Conservation (phyloP, 2,113 vertebrate species). For the Suricata suricatta region DNA sequence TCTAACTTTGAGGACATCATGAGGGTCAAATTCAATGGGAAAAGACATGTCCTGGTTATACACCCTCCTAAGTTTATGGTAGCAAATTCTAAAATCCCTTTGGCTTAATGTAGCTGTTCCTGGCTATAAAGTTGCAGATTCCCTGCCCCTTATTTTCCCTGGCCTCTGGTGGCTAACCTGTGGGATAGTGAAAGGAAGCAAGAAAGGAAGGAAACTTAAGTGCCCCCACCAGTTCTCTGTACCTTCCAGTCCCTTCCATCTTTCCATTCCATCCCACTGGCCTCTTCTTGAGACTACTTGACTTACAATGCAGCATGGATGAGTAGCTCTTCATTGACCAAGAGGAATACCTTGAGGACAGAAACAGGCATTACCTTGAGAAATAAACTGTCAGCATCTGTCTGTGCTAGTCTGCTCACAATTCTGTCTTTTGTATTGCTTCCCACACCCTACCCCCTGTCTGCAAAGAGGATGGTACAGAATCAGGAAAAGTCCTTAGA, state of each 20-base stretch:
- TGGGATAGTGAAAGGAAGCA: neutral
- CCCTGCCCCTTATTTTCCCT: neutral
- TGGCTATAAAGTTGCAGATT: neutral
- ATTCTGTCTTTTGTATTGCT: neutral
- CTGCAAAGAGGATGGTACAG: neutral
- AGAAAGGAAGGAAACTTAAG: neutral
- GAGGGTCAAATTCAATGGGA: neutral
- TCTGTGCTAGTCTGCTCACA: neutral
- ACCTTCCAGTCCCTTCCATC: neutral
- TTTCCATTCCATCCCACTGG: neutral
- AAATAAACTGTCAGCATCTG: conserved; percentile 16
- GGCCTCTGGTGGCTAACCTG: neutral
- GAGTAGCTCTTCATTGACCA: conserved; percentile 38
- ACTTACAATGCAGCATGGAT: neutral
- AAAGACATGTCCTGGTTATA: neutral
- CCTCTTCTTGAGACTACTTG: neutral
- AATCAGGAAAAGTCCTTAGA: neutral
- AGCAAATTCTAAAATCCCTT: conserved; percentile 18
- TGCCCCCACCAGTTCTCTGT: no score
- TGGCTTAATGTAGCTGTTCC: neutral
- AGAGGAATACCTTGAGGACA: neutral
- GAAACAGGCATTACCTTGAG: neutral
- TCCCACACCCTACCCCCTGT: neutral
- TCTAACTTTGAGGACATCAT: neutral
- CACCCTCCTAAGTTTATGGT: neutral